Evolutionary conservation across 2,113 vertebrate species (phyloP).

Genomic region (Eupsittula cactorum): DNA sequence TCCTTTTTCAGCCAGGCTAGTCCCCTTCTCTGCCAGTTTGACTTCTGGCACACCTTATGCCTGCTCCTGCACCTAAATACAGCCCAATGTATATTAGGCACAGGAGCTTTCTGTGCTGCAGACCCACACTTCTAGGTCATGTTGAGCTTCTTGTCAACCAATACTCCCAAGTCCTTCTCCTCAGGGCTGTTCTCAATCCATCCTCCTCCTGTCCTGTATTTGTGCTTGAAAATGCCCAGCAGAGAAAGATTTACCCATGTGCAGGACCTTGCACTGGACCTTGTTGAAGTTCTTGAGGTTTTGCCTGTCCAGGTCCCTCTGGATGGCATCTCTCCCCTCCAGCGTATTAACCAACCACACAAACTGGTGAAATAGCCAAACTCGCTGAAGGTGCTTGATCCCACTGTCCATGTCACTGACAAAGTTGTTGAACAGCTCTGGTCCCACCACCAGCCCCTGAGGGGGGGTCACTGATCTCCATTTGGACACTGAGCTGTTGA

Average conservation of each 20-base stretch:
- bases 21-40: neutral
- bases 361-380: neutral
- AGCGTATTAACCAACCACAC: neutral
- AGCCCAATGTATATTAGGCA: neutral
- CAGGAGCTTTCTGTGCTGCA: neutral
- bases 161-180: neutral
- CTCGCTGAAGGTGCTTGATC: neutral
- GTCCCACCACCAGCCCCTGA: neutral
- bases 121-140: neutral
- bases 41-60: neutral
- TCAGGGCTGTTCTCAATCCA: neutral
- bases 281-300: neutral
- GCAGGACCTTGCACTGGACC: neutral
- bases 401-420: neutral
- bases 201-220: neutral
- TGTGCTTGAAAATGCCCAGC: neutral
- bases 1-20: neutral
- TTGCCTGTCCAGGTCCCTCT: neutral
- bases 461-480: neutral
- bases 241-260: neutral
- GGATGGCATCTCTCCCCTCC: neutral
- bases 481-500: neutral
- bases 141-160: neutral
- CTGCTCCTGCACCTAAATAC: neutral
- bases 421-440: neutral